Percentiles rank a stretch among this genome's conserved stretches.
phyloP scores from a whole-genome alignment of 2,888 invertebrate genomes.

The Tinea trinotella region DNA sequence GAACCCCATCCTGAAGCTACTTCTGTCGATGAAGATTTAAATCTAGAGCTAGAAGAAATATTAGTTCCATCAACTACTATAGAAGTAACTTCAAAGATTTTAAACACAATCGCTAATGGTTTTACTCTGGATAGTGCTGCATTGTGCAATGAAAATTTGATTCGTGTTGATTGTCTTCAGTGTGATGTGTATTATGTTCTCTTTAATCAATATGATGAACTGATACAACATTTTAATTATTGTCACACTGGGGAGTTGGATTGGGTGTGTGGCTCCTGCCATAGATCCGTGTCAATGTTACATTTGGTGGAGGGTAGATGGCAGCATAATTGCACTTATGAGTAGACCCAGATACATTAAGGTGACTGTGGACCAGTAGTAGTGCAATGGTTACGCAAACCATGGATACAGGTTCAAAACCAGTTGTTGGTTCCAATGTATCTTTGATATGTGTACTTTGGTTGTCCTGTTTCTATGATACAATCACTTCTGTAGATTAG shows the following conservation, averaged over 20 bases:
- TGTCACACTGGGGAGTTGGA: constrained; percentile 34
- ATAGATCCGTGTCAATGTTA: neutral
- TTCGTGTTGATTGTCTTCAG: constrained; percentile 34
- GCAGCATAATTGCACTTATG: neutral
- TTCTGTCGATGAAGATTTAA: constrained; percentile 25
- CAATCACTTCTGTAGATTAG: too few relatives aligned
- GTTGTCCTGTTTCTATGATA: too few relatives aligned
- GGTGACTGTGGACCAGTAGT: too few relatives aligned
- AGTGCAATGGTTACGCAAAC: too few relatives aligned
- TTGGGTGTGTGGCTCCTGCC: constrained; percentile 38
- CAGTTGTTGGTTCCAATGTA: too few relatives aligned
- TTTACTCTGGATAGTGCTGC: neutral
- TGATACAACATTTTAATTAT: constrained; percentile 34
- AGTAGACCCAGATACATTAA: too few relatives aligned
- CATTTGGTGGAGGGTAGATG: neutral
- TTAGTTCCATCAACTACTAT: constrained; percentile 30
- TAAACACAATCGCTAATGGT: neutral
- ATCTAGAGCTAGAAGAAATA: constrained; percentile 42
- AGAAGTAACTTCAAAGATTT: constrained; percentile 20
- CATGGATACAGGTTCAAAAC: too few relatives aligned
- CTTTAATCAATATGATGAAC: constrained; percentile 11
- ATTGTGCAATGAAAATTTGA: too few relatives aligned
- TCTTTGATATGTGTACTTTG: too few relatives aligned
- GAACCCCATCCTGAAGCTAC: too few relatives aligned
- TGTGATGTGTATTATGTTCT: constrained; percentile 30